Evolutionary conservation across 2,113 vertebrate species (phyloP).

Genomic region (Lophura nycthemera): DNA sequence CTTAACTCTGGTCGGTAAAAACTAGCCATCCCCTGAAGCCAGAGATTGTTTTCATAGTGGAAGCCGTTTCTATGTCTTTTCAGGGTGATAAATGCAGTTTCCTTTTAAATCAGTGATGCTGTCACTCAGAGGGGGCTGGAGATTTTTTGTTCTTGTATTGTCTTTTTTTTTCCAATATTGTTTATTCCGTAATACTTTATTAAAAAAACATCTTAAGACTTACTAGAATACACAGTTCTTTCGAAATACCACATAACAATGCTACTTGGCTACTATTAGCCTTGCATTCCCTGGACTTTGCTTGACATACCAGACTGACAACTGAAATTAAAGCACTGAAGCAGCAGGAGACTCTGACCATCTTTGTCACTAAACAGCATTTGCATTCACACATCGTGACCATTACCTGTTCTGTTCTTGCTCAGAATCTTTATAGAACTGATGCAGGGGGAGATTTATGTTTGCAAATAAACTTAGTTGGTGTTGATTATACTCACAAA

Average conservation of each 20-base stretch:
- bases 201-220: neutral
- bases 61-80: neutral
- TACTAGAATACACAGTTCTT: neutral
- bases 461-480: slow-evolving; percentile 10
- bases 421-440: neutral
- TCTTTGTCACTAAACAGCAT: neutral
- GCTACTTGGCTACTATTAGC: neutral
- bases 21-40: neutral
- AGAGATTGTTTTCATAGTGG: neutral
- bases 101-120: neutral
- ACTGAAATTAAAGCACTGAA: neutral
- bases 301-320: neutral
- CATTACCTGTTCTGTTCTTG: neutral
- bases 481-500: neutral
- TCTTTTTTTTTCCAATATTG: no score
- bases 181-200: no score
- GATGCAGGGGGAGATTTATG: neutral
- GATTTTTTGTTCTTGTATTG: neutral
- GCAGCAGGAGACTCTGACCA: neutral
- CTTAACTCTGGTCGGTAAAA: neutral
- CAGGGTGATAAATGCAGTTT: neutral
- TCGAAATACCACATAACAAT: neutral
- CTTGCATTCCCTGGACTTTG: neutral
- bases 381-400: neutral
- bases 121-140: neutral